Base-by-base conservation (phyloP, 2,113 vertebrate species). In the Nannobrachium achirus region DNA sequence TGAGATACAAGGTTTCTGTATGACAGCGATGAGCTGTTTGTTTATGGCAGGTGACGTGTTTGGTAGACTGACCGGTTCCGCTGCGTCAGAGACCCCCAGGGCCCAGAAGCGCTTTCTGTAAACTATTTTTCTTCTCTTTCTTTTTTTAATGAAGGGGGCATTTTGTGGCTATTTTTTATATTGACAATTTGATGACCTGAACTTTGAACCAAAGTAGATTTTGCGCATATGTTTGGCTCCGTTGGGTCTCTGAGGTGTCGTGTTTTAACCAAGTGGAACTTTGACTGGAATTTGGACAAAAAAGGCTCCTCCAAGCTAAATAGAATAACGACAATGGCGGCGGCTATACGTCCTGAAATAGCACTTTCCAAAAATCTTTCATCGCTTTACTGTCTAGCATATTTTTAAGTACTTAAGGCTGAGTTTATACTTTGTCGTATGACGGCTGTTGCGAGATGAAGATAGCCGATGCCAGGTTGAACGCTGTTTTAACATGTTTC, bases 191-290 rank as follows among this genome's bases (percentile, higher is more conserved):
- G 51, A 60, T 76, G 63, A 68, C 78, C 67, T 49, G n/a, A 39
- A 72, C 60, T 64, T 11, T 6, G 8, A 75, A 56, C 57, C 38
- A 46, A 20, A 11, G 50, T 25, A 59, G 53, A 68, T 70, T 80
- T 50, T 58, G 69, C 50, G 10, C 85, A 78, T 45, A 81, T 82
- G 70, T 82, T 85, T 85, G 83, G 86, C 82, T 78, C 44, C 0
- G 49, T 49, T 70, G 0, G 9, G 76, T 86, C 86, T 85, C 83
- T 15, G 25, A 78, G 77, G 83, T 60, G 44, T 77, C 20, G 58
- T 83, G 66, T 61, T 78, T 86, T 74, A 84, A 73, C 49, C 57
- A 25, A 4, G 53, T 6, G 61, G 45, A 78, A 72, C 78, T 68
- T 64, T 68, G 69, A 45, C 13, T 7, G 40, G 42, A 60, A 25